Evolutionary conservation across 2,113 vertebrate species (phyloP), one percentile per base, ranked within the genome.

Genomic region (Centropristis striata): DNA sequence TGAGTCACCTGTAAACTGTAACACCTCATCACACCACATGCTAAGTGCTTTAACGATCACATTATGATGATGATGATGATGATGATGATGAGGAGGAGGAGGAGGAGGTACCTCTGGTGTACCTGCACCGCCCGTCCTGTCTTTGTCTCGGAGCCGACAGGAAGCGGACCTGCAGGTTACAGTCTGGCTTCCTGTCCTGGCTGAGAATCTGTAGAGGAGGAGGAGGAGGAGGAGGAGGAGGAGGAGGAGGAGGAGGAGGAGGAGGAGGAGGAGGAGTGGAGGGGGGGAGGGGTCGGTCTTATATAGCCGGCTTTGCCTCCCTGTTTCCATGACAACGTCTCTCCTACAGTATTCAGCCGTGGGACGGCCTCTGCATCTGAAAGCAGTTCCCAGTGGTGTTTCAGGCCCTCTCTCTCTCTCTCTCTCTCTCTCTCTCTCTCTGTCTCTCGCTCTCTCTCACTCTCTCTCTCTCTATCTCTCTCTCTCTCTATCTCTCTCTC

Each of bases 311-410:
- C 83, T 90, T 88, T 86, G 84, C 83, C 88, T 90, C 75, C 54
- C 85, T 81, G 94, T 94, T 94, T 92, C 94, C 87, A 89, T 95
- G 93, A 81, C 86, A 63, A 93, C 93, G 14, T 47, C 80, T 87
- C 85, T 86, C 76, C 80, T 85, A 91, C 88, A 90, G 87, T 88
- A 86, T 92, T 91, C 84, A 81, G 78, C 80, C 47, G 71, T 83
- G 89, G 87, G 90, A 92, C 86, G 71, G 85, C 74, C 83, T 86
- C 73, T 92, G 94, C 93, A 95, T 94, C 57, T 89, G 86, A 93
- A 94, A 94, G 71, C 87, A 86, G 89, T 83, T 94, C 88, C 86
- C 91, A 79, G 80, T 59, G 87, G 85, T 81, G 87, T 85, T 55
- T 72, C 80, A 72, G 71, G 37, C 71, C 54, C 59, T 63, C 82